Evolutionary conservation across 2,113 vertebrate genomes (phyloP), one percentile per base, ranked within the genome.

Genomic region (Polyodon spathula): DNA sequence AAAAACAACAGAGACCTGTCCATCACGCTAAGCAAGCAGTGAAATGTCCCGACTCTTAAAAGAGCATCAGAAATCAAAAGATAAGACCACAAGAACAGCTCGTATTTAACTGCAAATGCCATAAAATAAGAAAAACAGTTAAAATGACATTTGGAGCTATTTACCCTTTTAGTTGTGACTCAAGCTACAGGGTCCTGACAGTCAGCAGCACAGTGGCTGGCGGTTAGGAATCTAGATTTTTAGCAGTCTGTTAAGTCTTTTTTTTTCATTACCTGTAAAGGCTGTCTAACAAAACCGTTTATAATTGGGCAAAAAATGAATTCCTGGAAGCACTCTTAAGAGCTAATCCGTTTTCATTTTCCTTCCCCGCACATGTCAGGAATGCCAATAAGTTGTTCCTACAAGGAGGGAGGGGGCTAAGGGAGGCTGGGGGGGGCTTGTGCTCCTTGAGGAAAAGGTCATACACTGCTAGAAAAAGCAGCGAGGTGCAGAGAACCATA

Each of bases 401-500:
- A 17, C 6, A 10, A 44, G 41, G 40, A 41, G 17, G 56, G 56
- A 42, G 39, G 56, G 40, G 40, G 56, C 39, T 27, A 27, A 16
- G 1, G 14, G 9, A 40, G 39, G 27, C 37, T 4, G n/a, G 37
- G 59, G 41, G 14, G 63, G 15, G 50, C 17, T 4, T 6, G 6
- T 59, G 40, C 44, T 46, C 57, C 44, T 64, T 16, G 39, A 27
- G 12, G 51, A 44, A 55, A 64, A 60, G 63, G 63, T 64, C 57
- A 59, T 27, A 27, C 27, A n/a, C 37, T 12, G n/a, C 40, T 59
- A 14, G 59, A 50, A 50, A 50, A 38, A 52, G 52, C 6, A 12
- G 44, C 44, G 44, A 42, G 44, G 43, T 56, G 37, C 11, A 63
- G 16, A 59, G 37, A 44, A 37, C 6, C 48, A 59, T 14, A 40